These are phyloP conservation scores for Harmothoe impar DNA, from an alignment of 2,888 invertebrate species.

Conservation along the genomic window DNA sequence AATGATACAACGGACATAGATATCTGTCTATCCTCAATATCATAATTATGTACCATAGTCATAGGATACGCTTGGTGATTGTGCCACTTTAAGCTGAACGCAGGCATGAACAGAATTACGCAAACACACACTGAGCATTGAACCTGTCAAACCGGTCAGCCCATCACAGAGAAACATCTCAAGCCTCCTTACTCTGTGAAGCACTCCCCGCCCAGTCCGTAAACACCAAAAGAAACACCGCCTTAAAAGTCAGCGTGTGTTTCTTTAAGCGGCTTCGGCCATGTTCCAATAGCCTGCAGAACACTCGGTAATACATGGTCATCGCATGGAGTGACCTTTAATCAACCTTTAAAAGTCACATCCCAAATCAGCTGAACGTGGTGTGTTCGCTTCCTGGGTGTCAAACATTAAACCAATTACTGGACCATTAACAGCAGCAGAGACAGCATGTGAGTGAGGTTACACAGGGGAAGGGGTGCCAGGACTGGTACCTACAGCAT, in stretches of 20 bases:
- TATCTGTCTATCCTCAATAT: no score
- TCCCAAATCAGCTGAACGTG: slow-evolving; percentile 11
- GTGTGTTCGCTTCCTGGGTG: neutral
- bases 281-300: neutral
- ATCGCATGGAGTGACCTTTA: slow-evolving; percentile 30
- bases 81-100: no score
- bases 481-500: no score
- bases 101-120: no score
- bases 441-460: neutral
- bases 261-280: neutral
- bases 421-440: neutral
- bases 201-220: neutral
- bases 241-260: neutral
- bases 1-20: no score
- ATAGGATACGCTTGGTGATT: no score
- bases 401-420: neutral
- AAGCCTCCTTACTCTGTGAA: neutral
- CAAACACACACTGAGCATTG: no score
- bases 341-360: slow-evolving; percentile 24
- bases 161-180: no score
- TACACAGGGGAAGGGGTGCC: no score
- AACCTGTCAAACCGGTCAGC: no score
- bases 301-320: neutral
- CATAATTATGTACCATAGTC: no score
- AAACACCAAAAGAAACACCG: neutral